A percentile compares a stretch with the other conserved stretches of the same genome.
These are phyloP conservation scores for Columba guinea DNA, from an alignment of 2,797 vertebrate genomes.

Conservation along the genomic window DNA sequence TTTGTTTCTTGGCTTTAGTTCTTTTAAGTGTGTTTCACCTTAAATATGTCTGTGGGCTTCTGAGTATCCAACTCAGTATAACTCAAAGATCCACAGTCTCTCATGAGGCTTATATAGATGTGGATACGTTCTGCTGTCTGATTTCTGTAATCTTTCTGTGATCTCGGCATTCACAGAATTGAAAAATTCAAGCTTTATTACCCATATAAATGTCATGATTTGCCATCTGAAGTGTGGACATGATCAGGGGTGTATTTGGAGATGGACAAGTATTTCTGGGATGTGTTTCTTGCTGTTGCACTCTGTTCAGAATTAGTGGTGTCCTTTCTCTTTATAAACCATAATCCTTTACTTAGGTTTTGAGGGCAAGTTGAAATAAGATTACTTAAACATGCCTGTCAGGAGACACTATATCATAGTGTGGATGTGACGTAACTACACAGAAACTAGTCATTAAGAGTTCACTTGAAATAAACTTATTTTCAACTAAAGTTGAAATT, in stretches of 20 bases:
- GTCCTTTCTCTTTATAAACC: background rate
- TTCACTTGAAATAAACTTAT: background rate
- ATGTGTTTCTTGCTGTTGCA: background rate
- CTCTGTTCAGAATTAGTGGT: background rate
- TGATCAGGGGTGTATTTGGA: background rate
- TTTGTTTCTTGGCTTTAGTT: background rate
- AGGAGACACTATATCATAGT: background rate
- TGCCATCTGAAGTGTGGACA: fast-evolving
- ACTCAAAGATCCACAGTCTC: background rate
- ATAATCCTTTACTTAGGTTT: background rate
- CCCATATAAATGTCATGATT: fast-evolving
- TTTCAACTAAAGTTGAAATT: background rate
- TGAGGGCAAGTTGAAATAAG: background rate
- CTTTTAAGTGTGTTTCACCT: background rate
- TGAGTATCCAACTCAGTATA: background rate
- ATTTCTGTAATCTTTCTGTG: fast-evolving
- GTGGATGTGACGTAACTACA: background rate
- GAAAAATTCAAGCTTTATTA: background rate
- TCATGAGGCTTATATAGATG: background rate
- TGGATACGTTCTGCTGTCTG: fast-evolving
- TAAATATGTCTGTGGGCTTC: fast-evolving
- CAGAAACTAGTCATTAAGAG: background rate
- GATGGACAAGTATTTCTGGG: background rate
- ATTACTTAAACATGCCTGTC: background rate
- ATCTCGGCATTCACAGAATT: background rate